Conservation (phyloP, 2,797 vertebrate genomes). For the Myotis findleyi region DNA sequence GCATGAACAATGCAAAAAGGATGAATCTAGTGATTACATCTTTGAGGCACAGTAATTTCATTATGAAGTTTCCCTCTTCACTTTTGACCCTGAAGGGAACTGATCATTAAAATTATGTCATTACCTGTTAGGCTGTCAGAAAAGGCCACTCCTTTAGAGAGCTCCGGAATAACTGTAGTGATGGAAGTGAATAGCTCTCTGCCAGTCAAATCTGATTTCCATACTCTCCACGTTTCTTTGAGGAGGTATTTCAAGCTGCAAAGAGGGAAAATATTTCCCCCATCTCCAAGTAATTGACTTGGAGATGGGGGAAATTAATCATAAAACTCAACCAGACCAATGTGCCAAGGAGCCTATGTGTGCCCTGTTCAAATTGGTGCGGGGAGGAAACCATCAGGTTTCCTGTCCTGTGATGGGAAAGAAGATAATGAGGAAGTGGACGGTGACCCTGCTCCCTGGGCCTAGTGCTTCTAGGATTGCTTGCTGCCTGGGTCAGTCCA, state of each 20-base stretch:
- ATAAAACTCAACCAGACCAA: background rate
- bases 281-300: no score
- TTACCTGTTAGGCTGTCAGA: conserved; percentile 74
- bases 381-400: background rate
- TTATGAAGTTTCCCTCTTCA: conserved; percentile 77
- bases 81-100: conserved; percentile 78
- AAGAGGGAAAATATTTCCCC: no score
- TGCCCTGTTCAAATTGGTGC: background rate
- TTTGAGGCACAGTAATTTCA: conserved; percentile 75
- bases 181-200: conserved; percentile 13
- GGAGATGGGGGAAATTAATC: conserved; percentile 27
- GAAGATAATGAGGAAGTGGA: background rate
- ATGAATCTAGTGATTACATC: conserved; percentile 86
- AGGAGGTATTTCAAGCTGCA: conserved; percentile 46
- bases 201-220: conserved; percentile 55
- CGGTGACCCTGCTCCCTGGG: background rate
- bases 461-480: background rate
- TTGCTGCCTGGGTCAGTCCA: background rate
- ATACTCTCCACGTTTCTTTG: conserved; percentile 19
- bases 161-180: conserved; percentile 32
- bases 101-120: conserved; percentile 81
- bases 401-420: background rate
- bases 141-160: conserved; percentile 66
- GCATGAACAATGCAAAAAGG: conserved; percentile 84
- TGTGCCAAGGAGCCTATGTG: background rate